A percentile compares a stretch with the other conserved stretches of the same genome.
These are phyloP conservation scores for Ceratosolen solmsi DNA, from an alignment of 1,140 invertebrate genomes.

Conservation along the genomic window DNA sequence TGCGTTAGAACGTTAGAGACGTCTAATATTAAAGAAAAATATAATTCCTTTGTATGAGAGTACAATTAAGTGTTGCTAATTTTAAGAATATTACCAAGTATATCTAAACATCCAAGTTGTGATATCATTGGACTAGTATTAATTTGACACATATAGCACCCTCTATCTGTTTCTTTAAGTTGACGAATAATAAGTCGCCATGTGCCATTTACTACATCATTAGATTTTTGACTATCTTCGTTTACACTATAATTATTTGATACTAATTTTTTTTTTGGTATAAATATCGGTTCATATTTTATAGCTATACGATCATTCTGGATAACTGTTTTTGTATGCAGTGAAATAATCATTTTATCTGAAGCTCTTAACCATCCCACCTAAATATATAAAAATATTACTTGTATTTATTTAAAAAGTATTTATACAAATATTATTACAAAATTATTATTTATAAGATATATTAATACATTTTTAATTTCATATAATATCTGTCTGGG, in stretches of 20 bases:
- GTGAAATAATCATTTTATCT: slow-evolving; percentile 89
- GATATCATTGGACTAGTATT: slow-evolving; percentile 83
- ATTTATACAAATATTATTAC: background rate
- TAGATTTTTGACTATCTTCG: background rate
- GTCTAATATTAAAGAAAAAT: too few relatives aligned
- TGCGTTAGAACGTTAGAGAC: too few relatives aligned
- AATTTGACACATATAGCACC: slow-evolving; percentile 81
- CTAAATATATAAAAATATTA: slow-evolving; percentile 73
- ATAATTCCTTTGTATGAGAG: too few relatives aligned
- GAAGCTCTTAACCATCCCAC: slow-evolving; percentile 93
- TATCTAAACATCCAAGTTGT: slow-evolving; percentile 80
- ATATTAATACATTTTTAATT: too few relatives aligned
- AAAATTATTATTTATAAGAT: background rate
- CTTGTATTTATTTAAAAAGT: background rate
- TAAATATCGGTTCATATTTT: slow-evolving; percentile 83
- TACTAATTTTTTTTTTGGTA: slow-evolving; percentile 58
- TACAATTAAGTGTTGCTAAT: too few relatives aligned
- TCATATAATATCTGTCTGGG: too few relatives aligned
- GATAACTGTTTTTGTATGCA: slow-evolving; percentile 90
- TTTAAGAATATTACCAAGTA: slow-evolving; percentile 79
- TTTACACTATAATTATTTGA: slow-evolving; percentile 81
- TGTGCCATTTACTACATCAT: slow-evolving; percentile 74
- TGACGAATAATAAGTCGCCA: slow-evolving; percentile 80
- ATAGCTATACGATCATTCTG: slow-evolving; percentile 88
- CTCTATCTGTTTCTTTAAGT: slow-evolving; percentile 77